Percentiles rank a stretch among this genome's conserved stretches.
These are phyloP conservation scores for Pelusios castaneus DNA, from an alignment of 2,113 vertebrate genomes.

Conservation along the genomic window DNA sequence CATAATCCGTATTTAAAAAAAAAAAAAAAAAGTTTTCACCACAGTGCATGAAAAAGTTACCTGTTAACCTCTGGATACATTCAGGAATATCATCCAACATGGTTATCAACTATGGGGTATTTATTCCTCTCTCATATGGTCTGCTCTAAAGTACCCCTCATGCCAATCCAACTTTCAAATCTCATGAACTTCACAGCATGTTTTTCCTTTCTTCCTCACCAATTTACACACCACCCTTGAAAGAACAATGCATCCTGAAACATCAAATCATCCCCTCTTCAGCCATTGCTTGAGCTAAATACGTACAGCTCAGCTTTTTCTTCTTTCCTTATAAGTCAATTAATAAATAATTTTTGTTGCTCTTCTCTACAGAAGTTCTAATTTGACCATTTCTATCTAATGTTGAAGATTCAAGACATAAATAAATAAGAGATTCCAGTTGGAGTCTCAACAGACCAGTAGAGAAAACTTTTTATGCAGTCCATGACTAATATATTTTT, in stretches of 20 bases:
- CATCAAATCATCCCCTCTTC: not conserved
- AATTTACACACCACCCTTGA: not conserved
- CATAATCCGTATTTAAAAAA: not conserved
- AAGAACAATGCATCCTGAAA: not conserved
- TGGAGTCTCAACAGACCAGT: not conserved
- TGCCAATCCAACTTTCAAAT: not conserved
- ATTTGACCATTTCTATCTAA: not conserved
- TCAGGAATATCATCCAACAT: not conserved
- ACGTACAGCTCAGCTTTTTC: not conserved
- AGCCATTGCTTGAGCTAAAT: not conserved
- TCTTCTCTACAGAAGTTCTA: not conserved
- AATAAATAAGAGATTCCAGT: not conserved
- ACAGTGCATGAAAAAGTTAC: not conserved
- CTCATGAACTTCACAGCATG: not conserved
- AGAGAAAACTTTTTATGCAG: not conserved
- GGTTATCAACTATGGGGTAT: not conserved
- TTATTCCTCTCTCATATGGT: not conserved
- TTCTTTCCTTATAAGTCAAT: not conserved
- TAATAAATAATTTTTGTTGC: not conserved
- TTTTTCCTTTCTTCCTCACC: not conserved
- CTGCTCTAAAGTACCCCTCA: not conserved
- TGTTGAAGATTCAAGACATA: not conserved
- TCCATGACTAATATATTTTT: not conserved
- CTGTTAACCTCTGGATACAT: not conserved
- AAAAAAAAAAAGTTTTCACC: not conserved